Evolutionary conservation across 2,797 vertebrate species (phyloP).

Genomic region (Onychomys leucogaster): DNA sequence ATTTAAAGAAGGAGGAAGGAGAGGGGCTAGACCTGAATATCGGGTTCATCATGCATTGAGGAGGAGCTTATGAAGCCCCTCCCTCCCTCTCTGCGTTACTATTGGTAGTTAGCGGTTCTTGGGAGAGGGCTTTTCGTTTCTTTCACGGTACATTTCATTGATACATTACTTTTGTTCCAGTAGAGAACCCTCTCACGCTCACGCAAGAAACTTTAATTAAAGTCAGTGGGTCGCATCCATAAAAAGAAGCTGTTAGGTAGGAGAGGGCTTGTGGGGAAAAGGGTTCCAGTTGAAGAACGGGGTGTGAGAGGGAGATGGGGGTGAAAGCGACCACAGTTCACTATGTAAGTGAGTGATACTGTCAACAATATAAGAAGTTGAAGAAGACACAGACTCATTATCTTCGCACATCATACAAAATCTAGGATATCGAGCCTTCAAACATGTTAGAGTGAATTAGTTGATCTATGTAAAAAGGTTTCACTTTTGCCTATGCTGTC

Average conservation of each 20-base stretch:
- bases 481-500: not conserved
- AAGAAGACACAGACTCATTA: not conserved
- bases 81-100: not conserved
- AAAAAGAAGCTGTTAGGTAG: not conserved
- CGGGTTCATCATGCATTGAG: not conserved
- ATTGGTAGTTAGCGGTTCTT: not conserved
- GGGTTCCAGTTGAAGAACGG: not conserved
- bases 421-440: not conserved
- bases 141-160: not conserved
- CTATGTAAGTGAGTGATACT: not conserved
- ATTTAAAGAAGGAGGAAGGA: constrained; percentile 25
- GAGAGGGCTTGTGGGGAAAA: not conserved
- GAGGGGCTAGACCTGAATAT: too few species aligned
- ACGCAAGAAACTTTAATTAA: not conserved
- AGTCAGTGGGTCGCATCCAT: not conserved
- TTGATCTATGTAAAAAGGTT: constrained; percentile 1
- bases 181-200: not conserved
- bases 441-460: not conserved
- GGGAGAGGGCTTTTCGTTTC: not conserved
- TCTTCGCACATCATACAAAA: not conserved
- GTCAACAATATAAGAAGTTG: not conserved
- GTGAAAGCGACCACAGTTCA: not conserved
- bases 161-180: not conserved
- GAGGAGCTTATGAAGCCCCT: not conserved
- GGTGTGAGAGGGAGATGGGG: not conserved